These are phyloP conservation scores for Hyalella azteca DNA, from an alignment of 2,888 invertebrate genomes.

Conservation along the genomic window DNA sequence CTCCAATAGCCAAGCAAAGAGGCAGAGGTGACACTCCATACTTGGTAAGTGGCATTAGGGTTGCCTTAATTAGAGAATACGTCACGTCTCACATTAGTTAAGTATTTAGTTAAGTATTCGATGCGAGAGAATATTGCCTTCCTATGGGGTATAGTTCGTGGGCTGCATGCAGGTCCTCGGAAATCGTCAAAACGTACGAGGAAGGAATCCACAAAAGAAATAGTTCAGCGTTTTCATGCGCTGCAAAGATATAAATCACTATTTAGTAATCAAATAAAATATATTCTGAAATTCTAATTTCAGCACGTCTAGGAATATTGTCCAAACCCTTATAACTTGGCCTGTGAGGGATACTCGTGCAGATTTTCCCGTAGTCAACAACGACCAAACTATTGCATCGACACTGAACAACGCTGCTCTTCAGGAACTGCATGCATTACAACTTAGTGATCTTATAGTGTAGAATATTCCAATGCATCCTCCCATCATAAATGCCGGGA, in stretches of 20 bases:
- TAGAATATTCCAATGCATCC: too few species aligned
- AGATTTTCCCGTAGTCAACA: too few species aligned
- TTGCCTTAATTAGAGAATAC: neutral
- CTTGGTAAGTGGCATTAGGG: slow-evolving; percentile 9
- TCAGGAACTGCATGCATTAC: too few species aligned
- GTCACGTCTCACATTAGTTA: slow-evolving; percentile 14
- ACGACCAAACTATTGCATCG: too few species aligned
- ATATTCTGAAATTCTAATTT: neutral
- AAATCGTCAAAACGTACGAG: slow-evolving; percentile 3
- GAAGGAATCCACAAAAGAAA: too few species aligned
- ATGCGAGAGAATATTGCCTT: neutral
- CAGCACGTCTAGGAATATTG: neutral
- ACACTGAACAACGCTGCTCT: too few species aligned
- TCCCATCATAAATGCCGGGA: too few species aligned
- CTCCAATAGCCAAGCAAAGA: slow-evolving; percentile 2
- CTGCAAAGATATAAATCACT: too few species aligned
- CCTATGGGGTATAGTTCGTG: neutral
- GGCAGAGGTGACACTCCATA: slow-evolving; percentile 12
- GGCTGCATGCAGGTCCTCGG: neutral
- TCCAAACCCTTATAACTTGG: slow-evolving; percentile 5
- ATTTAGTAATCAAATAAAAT: slow-evolving; percentile 5
- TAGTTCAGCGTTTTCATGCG: too few species aligned
- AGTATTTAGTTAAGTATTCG: neutral
- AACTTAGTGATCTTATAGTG: too few species aligned
- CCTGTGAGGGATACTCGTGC: too few species aligned